Evolutionary conservation across 2,888 invertebrate species (phyloP).

Genomic region (Euphydryas editha): DNA sequence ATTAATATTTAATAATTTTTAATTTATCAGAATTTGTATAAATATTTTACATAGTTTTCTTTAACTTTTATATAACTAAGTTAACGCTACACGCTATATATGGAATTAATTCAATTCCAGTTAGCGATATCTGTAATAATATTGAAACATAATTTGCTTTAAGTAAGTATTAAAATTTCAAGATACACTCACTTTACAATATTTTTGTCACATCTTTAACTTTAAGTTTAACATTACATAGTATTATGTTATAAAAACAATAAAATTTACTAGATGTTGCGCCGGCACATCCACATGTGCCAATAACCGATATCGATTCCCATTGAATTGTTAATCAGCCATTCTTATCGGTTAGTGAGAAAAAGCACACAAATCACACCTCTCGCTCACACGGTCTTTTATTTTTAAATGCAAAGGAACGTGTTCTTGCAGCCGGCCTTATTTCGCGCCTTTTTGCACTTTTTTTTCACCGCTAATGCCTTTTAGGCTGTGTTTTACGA

Average conservation of each 20-base stretch:
- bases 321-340: constrained; percentile 65
- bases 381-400: constrained; percentile 61
- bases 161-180: no score
- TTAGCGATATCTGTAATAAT: no score
- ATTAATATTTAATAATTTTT: not conserved
- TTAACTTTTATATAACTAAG: no score
- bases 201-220: not conserved
- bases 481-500: constrained; percentile 55
- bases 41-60: no score
- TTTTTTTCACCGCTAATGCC: constrained; percentile 60
- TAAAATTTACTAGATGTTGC: constrained; percentile 16
- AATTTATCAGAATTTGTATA: not conserved
- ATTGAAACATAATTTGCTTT: no score
- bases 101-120: no score
- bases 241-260: constrained; percentile 24
- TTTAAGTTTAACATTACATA: constrained; percentile 23
- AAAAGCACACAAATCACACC: constrained; percentile 79
- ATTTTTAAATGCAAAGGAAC: constrained; percentile 60
- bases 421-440: constrained; percentile 61
- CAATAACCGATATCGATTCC: constrained; percentile 64
- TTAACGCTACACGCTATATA: no score
- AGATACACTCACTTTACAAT: not conserved
- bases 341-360: constrained; percentile 70
- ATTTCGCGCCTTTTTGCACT: constrained; percentile 53
- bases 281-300: constrained; percentile 32